A percentile compares a stretch with the other conserved stretches of the same genome.
Evolutionary conservation across 2,113 vertebrate species (phyloP).

Genomic region (Pungitius pungitius): DNA sequence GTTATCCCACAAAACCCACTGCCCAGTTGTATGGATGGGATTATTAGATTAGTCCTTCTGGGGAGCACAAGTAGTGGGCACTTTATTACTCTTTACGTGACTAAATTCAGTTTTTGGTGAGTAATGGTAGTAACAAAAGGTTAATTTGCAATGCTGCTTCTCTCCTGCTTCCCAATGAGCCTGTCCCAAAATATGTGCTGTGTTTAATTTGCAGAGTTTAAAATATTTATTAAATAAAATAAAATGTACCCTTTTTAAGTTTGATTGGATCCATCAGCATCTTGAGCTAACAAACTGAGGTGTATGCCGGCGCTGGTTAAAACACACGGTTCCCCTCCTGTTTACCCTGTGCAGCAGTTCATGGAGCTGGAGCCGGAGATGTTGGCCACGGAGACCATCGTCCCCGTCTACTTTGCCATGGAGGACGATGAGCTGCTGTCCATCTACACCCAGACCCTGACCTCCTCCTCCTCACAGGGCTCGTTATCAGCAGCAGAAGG

Average conservation of each 20-base stretch:
- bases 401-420: constrained; percentile 96
- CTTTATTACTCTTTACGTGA: constrained; percentile 23
- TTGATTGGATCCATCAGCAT: background rate
- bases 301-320: background rate
- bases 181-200: background rate
- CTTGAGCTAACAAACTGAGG: background rate
- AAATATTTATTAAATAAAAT: background rate
- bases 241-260: background rate
- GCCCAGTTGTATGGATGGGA: constrained; percentile 15
- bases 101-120: background rate
- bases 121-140: background rate
- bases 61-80: background rate
- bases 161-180: background rate
- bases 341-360: constrained; percentile 85
- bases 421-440: constrained; percentile 95
- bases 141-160: background rate
- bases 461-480: constrained; percentile 91
- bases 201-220: background rate
- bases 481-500: constrained; percentile 94
- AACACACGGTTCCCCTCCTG: background rate
- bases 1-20: background rate
- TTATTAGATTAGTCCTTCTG: background rate
- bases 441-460: constrained; percentile 93
- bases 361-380: constrained; percentile 98
- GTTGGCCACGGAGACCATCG: constrained; percentile 94